Evolutionary conservation across 2,113 vertebrate species (phyloP).

Genomic region (Rhombomys opimus): DNA sequence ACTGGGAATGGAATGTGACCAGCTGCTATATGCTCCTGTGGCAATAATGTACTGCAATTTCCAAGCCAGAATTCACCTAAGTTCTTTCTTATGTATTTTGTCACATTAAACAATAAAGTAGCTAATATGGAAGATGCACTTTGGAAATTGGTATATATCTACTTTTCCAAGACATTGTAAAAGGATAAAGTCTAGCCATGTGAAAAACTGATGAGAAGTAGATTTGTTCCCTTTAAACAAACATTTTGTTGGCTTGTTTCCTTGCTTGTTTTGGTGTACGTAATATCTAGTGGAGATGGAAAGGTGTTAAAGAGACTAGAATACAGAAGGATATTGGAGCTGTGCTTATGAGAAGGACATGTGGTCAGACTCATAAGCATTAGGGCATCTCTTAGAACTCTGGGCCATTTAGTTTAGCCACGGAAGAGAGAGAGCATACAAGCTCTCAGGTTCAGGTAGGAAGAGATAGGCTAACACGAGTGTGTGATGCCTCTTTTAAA

Average conservation of each 20-base stretch:
- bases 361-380: not conserved
- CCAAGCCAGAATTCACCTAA: not conserved
- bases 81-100: not conserved
- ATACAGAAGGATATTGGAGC: not conserved
- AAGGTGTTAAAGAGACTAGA: not conserved
- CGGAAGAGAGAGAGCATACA: not conserved
- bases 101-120: not conserved
- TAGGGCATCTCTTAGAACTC: not conserved
- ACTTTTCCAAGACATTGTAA: not conserved
- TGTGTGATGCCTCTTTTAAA: not conserved
- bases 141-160: not conserved
- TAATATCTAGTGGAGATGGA: not conserved
- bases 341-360: not conserved
- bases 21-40: not conserved
- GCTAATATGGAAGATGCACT: not conserved
- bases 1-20: not conserved
- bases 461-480: not conserved
- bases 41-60: not conserved
- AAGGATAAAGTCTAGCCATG: not conserved
- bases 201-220: not conserved
- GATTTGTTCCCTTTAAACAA: not conserved
- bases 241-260: not conserved
- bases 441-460: not conserved
- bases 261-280: not conserved
- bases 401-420: no score